Evolutionary conservation across 2,888 invertebrate species (phyloP).

Genomic region (Nineta flava): DNA sequence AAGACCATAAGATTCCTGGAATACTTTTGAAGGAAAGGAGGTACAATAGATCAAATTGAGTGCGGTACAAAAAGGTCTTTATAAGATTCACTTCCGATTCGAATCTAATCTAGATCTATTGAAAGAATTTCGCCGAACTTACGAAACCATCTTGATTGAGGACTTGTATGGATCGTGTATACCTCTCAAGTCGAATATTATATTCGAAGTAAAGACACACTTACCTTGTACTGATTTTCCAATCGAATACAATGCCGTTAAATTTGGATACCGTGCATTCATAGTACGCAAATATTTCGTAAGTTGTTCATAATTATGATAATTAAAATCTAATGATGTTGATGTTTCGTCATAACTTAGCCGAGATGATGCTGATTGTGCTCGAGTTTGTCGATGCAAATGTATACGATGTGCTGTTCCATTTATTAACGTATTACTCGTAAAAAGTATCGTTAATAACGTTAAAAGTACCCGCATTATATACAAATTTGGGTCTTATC

Average conservation of each 20-base stretch:
- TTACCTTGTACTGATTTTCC: conserved; percentile 85
- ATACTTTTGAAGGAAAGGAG: no score
- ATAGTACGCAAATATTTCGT: conserved; percentile 67
- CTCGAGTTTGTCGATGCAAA: neutral
- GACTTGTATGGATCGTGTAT: no score
- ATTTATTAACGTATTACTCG: neutral
- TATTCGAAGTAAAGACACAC: neutral
- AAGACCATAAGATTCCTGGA: no score
- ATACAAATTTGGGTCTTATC: neutral
- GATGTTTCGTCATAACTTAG: neutral
- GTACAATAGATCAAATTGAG: no score
- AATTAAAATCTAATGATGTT: conserved; percentile 51
- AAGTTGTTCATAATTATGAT: conserved; percentile 77
- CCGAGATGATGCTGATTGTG: neutral
- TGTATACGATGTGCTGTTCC: neutral
- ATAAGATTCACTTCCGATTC: neutral
- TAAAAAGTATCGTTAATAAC: neutral
- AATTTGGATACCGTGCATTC: conserved; percentile 63
- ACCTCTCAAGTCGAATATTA: neutral
- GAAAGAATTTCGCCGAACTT: no score
- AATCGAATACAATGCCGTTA: conserved; percentile 83
- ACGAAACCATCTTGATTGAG: no score
- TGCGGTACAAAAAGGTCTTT: no score
- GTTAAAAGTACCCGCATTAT: neutral
- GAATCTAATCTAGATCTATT: neutral